Evolutionary conservation across 2,113 vertebrate species (phyloP).

Genomic region (Drymodes brunneopygia): DNA sequence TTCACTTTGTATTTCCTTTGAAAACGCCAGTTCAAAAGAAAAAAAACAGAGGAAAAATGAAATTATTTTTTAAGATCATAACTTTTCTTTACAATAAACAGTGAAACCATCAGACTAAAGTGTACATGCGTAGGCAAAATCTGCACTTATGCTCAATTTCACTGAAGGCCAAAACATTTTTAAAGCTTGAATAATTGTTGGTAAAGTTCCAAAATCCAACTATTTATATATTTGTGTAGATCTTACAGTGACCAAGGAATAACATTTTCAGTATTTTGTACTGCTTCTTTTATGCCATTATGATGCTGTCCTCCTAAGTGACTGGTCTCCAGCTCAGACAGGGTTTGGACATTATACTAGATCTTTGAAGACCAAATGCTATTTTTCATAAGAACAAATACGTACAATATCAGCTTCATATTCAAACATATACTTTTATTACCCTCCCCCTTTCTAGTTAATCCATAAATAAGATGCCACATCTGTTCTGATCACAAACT

Average conservation of each 20-base stretch:
- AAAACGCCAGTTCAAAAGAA: not conserved
- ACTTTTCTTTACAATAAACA: not conserved
- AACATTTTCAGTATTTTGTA: not conserved
- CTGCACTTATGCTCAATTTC: not conserved
- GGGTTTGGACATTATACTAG: slow-evolving; percentile 43
- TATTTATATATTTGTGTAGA: not conserved
- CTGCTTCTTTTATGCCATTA: slow-evolving; percentile 22
- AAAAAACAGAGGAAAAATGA: not conserved
- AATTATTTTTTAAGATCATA: not conserved
- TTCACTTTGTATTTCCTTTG: not conserved
- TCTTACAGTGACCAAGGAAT: not conserved
- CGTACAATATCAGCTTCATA: not conserved
- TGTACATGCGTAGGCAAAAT: not conserved
- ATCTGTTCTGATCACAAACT: not conserved
- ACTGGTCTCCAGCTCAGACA: slow-evolving; percentile 29
- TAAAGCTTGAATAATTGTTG: not conserved
- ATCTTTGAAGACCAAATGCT: slow-evolving; percentile 45
- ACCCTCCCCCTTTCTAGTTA: not conserved
- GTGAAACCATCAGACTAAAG: not conserved
- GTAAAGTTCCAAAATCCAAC: not conserved
- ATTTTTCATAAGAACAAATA: slow-evolving; percentile 56
- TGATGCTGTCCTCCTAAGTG: slow-evolving; percentile 13
- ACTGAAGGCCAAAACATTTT: not conserved
- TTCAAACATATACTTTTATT: slow-evolving; percentile 26
- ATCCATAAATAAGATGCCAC: not conserved